A percentile compares a stretch with the other conserved stretches of the same genome.
Conservation (phyloP, 2,113 vertebrate species). For the Colistium nudipinnis region DNA sequence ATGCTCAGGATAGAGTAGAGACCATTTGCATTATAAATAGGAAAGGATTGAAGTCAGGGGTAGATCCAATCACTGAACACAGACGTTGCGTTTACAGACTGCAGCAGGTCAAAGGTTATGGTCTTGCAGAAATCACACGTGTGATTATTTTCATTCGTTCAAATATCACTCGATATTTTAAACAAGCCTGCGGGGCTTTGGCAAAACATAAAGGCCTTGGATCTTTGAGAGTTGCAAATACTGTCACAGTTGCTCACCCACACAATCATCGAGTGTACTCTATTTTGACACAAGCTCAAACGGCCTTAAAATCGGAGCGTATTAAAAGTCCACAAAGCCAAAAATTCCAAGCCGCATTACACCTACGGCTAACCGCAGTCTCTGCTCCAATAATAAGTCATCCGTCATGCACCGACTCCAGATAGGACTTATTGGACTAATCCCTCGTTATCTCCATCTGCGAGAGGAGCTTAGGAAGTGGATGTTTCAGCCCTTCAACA, state of each 20-base stretch:
- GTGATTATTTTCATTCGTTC: too few species aligned
- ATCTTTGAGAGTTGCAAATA: too few species aligned
- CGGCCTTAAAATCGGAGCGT: background rate
- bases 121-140: too few species aligned
- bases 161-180: too few species aligned
- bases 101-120: constrained; percentile 8
- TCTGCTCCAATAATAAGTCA: constrained; percentile 26
- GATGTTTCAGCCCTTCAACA: constrained; percentile 18
- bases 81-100: background rate
- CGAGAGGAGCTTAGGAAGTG: constrained; percentile 58
- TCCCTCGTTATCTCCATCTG: constrained; percentile 64
- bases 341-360: background rate
- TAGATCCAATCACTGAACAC: too few species aligned
- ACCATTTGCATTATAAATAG: too few species aligned
- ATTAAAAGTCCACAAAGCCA: background rate
- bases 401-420: constrained; percentile 40
- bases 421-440: constrained; percentile 48
- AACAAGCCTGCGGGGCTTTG: too few species aligned
- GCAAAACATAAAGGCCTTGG: background rate
- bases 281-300: background rate
- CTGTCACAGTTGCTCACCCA: too few species aligned
- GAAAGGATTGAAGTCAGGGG: too few species aligned
- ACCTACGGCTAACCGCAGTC: constrained; percentile 30
- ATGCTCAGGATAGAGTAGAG: too few species aligned
- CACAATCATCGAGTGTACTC: too few species aligned